phyloP scores from a whole-genome alignment of 1,140 invertebrate species.

The Achatina immaculata region DNA sequence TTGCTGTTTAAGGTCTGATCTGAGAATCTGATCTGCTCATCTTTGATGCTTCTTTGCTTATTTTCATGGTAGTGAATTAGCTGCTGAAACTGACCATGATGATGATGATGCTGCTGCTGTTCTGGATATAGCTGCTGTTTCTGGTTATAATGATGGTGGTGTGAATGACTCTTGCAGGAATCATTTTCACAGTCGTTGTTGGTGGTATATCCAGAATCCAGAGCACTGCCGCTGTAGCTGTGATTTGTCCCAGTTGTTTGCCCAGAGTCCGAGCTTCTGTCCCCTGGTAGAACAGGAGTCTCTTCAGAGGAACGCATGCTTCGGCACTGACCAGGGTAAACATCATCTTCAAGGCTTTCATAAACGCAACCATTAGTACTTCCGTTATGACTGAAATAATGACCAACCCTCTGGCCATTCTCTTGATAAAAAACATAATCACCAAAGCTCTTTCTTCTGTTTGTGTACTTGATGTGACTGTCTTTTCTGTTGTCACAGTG shows the following conservation, averaged over 20 bases:
- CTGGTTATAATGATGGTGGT: slow-evolving; percentile 26
- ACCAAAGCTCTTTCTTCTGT: neutral
- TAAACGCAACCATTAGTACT: neutral
- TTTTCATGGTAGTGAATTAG: neutral
- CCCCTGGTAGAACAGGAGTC: slow-evolving; percentile 25
- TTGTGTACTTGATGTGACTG: neutral
- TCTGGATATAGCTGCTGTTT: slow-evolving; percentile 11
- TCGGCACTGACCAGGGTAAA: neutral
- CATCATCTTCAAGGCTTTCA: neutral
- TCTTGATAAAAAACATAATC: neutral
- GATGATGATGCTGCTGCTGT: slow-evolving; percentile 23
- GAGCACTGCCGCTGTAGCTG: slow-evolving; percentile 42
- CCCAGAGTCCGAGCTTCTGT: slow-evolving; percentile 36
- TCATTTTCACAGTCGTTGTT: slow-evolving; percentile 48
- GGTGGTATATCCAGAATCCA: slow-evolving; percentile 51
- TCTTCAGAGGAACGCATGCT: neutral
- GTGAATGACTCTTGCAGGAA: slow-evolving; percentile 21
- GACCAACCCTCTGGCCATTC: neutral
- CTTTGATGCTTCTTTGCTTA: neutral
- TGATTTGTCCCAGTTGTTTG: slow-evolving; percentile 40
- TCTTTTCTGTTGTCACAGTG: too few species aligned
- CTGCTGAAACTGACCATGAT: slow-evolving; percentile 12
- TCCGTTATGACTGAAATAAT: neutral
- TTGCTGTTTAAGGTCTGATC: neutral
- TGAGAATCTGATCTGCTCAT: neutral